Conservation (phyloP, 2,113 vertebrate genomes). For the Quiscalus mexicanus region DNA sequence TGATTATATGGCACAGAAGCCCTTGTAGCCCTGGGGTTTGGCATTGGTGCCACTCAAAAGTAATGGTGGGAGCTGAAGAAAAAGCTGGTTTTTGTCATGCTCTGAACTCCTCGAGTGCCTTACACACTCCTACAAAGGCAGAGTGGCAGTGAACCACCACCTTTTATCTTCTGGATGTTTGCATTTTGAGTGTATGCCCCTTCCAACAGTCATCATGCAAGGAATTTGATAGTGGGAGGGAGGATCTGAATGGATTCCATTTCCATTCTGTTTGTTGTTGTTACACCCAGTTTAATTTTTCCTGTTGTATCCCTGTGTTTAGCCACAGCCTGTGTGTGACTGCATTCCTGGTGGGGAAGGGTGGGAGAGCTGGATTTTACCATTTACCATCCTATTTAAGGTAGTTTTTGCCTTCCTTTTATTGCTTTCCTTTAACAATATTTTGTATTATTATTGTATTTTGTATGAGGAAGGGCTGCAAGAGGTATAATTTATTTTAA, state of each 20-base stretch:
- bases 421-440: background rate
- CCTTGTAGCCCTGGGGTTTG: background rate
- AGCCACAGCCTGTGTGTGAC: background rate
- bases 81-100: background rate
- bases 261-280: background rate
- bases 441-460: background rate
- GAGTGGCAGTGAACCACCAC: background rate
- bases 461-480: background rate
- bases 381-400: background rate
- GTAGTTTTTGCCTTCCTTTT: background rate
- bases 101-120: background rate
- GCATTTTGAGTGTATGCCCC: background rate
- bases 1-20: background rate
- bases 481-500: background rate
- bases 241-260: background rate
- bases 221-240: background rate
- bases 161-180: background rate
- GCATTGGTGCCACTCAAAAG: background rate
- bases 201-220: background rate
- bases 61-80: background rate
- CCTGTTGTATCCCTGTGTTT: background rate
- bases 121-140: no score
- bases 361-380: background rate
- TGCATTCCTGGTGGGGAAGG: background rate
- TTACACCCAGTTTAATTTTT: background rate